Conservation (phyloP, 2,797 vertebrate species). For the Hydrolagus colliei region DNA sequence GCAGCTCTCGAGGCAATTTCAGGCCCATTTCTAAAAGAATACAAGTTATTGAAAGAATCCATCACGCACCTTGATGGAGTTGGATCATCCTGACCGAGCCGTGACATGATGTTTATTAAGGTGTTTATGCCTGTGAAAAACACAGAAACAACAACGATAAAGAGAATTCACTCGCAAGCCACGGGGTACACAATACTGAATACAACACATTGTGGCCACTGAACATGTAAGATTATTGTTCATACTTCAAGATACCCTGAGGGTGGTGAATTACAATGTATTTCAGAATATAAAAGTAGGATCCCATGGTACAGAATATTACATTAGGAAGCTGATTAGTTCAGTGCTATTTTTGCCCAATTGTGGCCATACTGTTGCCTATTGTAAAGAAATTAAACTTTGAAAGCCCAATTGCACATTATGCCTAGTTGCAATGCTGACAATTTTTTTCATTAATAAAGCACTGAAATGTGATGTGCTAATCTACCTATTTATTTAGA, state of each 20-base stretch:
- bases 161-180: constrained; percentile 2
- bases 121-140: constrained; percentile 84
- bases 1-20: background rate
- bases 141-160: background rate
- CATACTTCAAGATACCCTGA: too few species aligned
- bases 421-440: too few species aligned
- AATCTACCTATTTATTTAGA: too few species aligned
- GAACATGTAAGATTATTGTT: background rate
- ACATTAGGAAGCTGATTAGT: background rate
- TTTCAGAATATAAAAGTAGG: background rate
- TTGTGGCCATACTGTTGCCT: background rate
- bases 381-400: too few species aligned
- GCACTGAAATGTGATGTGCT: too few species aligned
- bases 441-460: too few species aligned
- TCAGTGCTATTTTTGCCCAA: too few species aligned
- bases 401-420: background rate
- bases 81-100: constrained; percentile 93
- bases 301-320: background rate
- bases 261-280: background rate
- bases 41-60: background rate
- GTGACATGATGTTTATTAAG: constrained; percentile 97
- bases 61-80: constrained; percentile 82
- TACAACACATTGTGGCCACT: background rate
- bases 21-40: constrained; percentile 30
- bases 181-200: background rate